Base-by-base conservation (phyloP, 2,113 vertebrate genomes). In the Geothlypis trichas region DNA sequence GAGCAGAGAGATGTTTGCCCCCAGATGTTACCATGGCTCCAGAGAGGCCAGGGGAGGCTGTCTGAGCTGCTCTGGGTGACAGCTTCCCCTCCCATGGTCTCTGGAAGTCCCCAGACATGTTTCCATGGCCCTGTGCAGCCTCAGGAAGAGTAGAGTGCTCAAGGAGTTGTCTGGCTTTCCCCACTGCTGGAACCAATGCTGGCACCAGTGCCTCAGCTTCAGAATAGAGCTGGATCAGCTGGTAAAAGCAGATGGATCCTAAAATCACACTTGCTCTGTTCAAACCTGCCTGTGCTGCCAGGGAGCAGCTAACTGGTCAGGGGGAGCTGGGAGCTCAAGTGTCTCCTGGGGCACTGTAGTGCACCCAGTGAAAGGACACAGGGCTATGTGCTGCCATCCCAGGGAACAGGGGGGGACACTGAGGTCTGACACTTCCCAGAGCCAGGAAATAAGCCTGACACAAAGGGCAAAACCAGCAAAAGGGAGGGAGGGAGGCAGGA, bases 401-500 rank as follows among this genome's bases (percentile, higher is more conserved):
- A 2, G 30, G 2, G 31, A 39, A 46, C 47, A 59, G 15, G 30
- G 49, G 49, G 15, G 28, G 23, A 63, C 1, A 0, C 31, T 10
- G 72, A 92, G 85, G 27, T 80, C 83, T 88, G 83, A 93, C 4
- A 1, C 51, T 90, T 67, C 51, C 75, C 90, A 90, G 95, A 47
- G 37, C 35, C 35, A 28, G 83, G 76, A 92, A 89, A 75, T 57
- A 63, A 95, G 76, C 52, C 44, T 61, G 76, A 94, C 72, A 86
- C 85, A 88, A 93, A 93, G 59, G 77, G 31, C 46, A 84, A 86
- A 84, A 74, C 20, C 13, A 10, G 51, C 31, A 61, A 77, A 92
- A 93, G 78, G 51, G 59, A 92, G 71, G 2, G 10, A 95, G 33
- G 2, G 2, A 41, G 52, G 72, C 92, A 96, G 95, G 96, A 97